These are phyloP conservation scores for Anguilla marmorata DNA, from an alignment of 2,797 vertebrate genomes.

Conservation along the genomic window DNA sequence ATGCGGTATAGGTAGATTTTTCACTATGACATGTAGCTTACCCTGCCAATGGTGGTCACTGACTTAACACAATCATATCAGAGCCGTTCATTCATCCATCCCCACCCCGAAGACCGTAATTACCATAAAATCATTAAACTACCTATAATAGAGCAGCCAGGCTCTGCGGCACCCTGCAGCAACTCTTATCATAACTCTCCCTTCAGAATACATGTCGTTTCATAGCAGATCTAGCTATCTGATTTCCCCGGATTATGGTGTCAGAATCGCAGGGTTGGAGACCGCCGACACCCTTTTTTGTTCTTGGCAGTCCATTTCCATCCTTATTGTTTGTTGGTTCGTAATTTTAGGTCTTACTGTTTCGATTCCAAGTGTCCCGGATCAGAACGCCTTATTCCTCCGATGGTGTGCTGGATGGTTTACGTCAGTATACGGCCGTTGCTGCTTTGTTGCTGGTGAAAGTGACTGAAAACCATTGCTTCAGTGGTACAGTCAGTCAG, in stretches of 20 bases:
- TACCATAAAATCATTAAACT: conserved; percentile 61
- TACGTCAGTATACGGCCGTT: conserved; percentile 60
- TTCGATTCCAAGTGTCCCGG: conserved; percentile 38
- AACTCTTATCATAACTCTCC: conserved; percentile 64
- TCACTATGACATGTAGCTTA: conserved; percentile 36
- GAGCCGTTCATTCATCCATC: conserved; percentile 59
- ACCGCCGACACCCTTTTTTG: conserved; percentile 43
- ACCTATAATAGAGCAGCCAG: conserved; percentile 62
- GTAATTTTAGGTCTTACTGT: conserved; percentile 26
- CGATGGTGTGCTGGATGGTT: conserved; percentile 55
- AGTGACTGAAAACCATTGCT: conserved; percentile 67
- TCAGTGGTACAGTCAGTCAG: conserved; percentile 55
- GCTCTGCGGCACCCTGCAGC: conserved; percentile 83
- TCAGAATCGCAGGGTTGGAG: conserved; percentile 40
- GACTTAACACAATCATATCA: conserved; percentile 48
- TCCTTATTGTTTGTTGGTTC: conserved; percentile 33
- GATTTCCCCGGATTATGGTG: conserved; percentile 45
- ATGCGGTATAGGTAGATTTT: conserved; percentile 26
- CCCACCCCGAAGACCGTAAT: conserved; percentile 55
- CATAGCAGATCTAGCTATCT: conserved; percentile 36
- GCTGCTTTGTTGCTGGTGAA: conserved; percentile 64
- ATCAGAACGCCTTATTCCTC: conserved; percentile 44
- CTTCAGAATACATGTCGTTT: conserved; percentile 58
- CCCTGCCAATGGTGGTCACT: conserved; percentile 47
- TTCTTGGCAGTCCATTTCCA: conserved; percentile 42